These are phyloP conservation scores for Micronycteris hirsuta DNA, from an alignment of 2,113 vertebrate genomes.

Conservation along the genomic window DNA sequence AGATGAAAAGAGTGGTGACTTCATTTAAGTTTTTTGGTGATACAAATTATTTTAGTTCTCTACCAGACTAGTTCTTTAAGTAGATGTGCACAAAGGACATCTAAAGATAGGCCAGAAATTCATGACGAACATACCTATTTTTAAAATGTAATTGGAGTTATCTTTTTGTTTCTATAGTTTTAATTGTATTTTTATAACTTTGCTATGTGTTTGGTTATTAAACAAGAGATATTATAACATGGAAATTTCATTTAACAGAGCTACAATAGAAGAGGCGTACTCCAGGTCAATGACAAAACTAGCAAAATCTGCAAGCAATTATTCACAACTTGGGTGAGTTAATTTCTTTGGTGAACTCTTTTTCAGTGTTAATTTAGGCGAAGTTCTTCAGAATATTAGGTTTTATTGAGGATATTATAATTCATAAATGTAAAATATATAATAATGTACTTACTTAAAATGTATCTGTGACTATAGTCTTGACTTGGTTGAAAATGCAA, in stretches of 20 bases:
- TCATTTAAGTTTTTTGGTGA: background rate
- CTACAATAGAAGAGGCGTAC: conserved; percentile 94
- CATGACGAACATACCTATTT: background rate
- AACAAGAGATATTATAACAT: conserved; percentile 8
- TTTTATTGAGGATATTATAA: background rate
- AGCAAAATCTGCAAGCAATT: conserved; percentile 95
- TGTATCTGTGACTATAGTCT: background rate
- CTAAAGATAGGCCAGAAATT: conserved; percentile 24
- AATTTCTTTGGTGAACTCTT: conserved; percentile 16
- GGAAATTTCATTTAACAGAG: conserved; percentile 81
- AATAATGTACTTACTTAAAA: conserved; percentile 11
- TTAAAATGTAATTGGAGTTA: background rate
- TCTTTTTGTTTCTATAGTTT: conserved; percentile 9
- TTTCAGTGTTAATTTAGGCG: background rate
- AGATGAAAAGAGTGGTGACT: background rate
- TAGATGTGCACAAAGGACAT: background rate
- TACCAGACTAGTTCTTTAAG: background rate
- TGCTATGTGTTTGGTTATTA: conserved; percentile 52
- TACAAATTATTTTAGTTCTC: background rate
- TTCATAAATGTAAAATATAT: background rate
- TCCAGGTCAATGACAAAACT: conserved; percentile 98
- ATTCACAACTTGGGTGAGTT: conserved; percentile 95
- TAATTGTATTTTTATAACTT: conserved; percentile 34
- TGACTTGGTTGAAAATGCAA: background rate
- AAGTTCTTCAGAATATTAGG: conserved; percentile 22